Evolutionary conservation across 1,140 invertebrate species (phyloP).

Genomic region (Thaumetopoea pityocampa): DNA sequence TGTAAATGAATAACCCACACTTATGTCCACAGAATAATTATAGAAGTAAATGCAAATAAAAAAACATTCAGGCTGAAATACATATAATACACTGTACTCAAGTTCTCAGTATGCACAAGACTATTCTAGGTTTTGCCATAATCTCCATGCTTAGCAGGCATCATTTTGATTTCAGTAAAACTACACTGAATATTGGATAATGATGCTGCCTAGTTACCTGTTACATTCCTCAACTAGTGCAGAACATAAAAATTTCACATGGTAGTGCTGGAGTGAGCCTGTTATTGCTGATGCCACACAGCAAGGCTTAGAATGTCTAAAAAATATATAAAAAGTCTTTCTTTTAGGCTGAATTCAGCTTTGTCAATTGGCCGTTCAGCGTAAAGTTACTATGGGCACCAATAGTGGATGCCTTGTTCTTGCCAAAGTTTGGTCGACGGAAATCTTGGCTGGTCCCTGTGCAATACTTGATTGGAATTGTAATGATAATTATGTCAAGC

Average conservation of each 20-base stretch:
- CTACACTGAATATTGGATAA: not conserved
- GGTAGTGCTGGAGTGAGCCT: no score
- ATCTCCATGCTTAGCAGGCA: no score
- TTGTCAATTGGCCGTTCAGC: slow-evolving; percentile 98
- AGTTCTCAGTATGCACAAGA: no score
- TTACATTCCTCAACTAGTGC: not conserved
- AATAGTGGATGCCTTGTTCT: slow-evolving; percentile 95
- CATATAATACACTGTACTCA: no score
- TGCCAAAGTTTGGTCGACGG: slow-evolving; percentile 88
- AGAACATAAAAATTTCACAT: not conserved
- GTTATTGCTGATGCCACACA: no score
- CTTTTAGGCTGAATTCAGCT: slow-evolving; percentile 97
- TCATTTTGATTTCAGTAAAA: slow-evolving; percentile 1
- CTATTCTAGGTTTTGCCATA: no score
- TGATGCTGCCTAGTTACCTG: not conserved
- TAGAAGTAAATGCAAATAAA: no score
- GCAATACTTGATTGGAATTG: slow-evolving; percentile 89
- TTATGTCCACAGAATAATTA: no score
- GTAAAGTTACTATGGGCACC: slow-evolving; percentile 99
- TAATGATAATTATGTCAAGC: slow-evolving; percentile 90
- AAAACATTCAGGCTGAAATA: no score
- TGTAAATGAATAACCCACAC: no score
- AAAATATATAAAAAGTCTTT: slow-evolving; percentile 7
- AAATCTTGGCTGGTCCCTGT: slow-evolving; percentile 98
- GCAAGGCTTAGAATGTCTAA: not conserved